Percentiles rank a stretch among this genome's conserved stretches.
Evolutionary conservation across 2,113 vertebrate genomes (phyloP).

Genomic region (Microtus richardsoni): DNA sequence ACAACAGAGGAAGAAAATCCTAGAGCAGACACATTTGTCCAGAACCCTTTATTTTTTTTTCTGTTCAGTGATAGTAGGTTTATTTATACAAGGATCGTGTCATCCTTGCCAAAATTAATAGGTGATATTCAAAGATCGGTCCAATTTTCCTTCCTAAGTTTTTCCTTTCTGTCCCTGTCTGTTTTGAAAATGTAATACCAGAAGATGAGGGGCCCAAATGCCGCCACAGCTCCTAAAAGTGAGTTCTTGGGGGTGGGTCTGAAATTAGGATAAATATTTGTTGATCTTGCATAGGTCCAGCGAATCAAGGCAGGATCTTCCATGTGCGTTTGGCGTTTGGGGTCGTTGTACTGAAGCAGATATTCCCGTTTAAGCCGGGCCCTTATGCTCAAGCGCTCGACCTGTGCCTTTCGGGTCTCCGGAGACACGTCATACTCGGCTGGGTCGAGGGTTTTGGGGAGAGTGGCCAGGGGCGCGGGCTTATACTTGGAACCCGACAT

Average conservation of each 20-base stretch:
- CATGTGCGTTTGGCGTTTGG: slow-evolving; percentile 88
- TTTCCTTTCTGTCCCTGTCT: no score
- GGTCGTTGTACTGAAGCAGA: slow-evolving; percentile 91
- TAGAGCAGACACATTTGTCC: neutral
- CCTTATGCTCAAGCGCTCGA: slow-evolving; percentile 88
- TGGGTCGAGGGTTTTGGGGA: slow-evolving; percentile 89
- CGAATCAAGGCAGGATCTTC: slow-evolving; percentile 92
- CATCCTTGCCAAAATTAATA: no score
- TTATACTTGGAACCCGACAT: slow-evolving; percentile 87
- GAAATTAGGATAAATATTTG: slow-evolving; percentile 89
- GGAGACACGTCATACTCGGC: slow-evolving; percentile 85
- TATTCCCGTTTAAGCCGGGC: slow-evolving; percentile 92
- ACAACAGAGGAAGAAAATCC: neutral
- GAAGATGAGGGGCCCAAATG: slow-evolving; percentile 88
- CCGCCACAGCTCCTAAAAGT: slow-evolving; percentile 86
- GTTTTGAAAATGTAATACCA: slow-evolving; percentile 87
- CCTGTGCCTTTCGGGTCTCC: slow-evolving; percentile 85
- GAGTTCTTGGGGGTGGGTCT: slow-evolving; percentile 91
- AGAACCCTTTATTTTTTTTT: no score
- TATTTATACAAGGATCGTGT: no score
- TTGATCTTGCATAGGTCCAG: slow-evolving; percentile 89
- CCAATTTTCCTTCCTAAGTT: no score
- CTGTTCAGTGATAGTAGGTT: no score
- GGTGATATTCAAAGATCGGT: no score
- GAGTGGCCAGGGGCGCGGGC: slow-evolving; percentile 84